Conservation (phyloP, 1,140 invertebrate genomes). For the Lethocerus indicus region DNA sequence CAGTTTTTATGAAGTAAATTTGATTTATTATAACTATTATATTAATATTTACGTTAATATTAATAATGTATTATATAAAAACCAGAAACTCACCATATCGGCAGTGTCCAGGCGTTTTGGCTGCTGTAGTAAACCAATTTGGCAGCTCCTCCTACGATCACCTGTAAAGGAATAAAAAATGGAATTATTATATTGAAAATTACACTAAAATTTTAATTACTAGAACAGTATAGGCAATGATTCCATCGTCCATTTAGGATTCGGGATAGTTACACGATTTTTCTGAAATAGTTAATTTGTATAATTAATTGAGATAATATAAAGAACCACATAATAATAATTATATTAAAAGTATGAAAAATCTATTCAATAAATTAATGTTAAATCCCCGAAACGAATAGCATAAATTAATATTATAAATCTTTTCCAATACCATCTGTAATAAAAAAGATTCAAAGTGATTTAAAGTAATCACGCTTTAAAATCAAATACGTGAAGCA, state of each 20-base stretch:
- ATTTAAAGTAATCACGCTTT: too few species aligned
- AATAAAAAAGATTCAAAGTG: too few species aligned
- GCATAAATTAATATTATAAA: too few species aligned
- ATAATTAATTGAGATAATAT: too few species aligned
- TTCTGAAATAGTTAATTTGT: neutral
- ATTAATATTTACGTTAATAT: neutral
- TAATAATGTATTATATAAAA: neutral
- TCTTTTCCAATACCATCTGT: too few species aligned
- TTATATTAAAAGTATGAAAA: too few species aligned
- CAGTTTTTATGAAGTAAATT: too few species aligned
- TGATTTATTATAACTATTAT: neutral
- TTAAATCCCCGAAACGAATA: too few species aligned
- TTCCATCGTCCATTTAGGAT: neutral
- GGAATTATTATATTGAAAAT: neutral
- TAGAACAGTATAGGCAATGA: neutral
- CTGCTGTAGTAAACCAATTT: constrained; percentile 13
- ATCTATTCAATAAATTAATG: too few species aligned
- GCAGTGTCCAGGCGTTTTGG: constrained; percentile 27
- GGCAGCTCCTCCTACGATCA: constrained; percentile 13
- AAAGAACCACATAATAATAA: too few species aligned
- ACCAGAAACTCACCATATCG: constrained; percentile 28
- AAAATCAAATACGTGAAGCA: too few species aligned
- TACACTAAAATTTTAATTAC: neutral
- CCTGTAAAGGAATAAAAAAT: constrained; percentile 13
- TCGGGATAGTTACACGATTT: neutral